Percentiles rank a stretch among this genome's conserved stretches.
Conservation (phyloP, 2,888 invertebrate species). For the Pimpla rufipes region DNA sequence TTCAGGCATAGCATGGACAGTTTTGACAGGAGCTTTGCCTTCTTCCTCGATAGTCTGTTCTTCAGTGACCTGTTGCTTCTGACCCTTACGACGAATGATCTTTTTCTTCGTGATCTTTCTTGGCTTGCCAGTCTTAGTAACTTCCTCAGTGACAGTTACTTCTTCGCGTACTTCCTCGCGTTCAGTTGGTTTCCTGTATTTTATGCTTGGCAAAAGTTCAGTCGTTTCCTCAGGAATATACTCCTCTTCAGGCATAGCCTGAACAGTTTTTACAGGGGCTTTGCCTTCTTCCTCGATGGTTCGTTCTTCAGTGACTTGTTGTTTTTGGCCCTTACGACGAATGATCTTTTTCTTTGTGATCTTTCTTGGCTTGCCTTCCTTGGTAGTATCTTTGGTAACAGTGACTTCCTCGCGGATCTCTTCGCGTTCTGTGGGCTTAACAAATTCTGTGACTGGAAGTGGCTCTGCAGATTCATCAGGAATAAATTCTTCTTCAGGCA, state of each 20-base stretch:
- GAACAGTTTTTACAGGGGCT: slow-evolving; percentile 81
- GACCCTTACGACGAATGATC: slow-evolving; percentile 83
- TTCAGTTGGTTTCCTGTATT: slow-evolving; percentile 66
- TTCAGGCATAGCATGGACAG: slow-evolving; percentile 79
- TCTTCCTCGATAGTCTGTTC: slow-evolving; percentile 84
- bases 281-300: slow-evolving; percentile 84
- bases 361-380: slow-evolving; percentile 73
- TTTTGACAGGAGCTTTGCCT: slow-evolving; percentile 82
- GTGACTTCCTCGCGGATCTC: slow-evolving; percentile 71
- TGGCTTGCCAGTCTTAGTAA: slow-evolving; percentile 70
- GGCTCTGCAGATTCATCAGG: slow-evolving; percentile 75
- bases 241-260: slow-evolving; percentile 76
- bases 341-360: slow-evolving; percentile 83
- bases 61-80: slow-evolving; percentile 84
- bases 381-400: slow-evolving; percentile 75
- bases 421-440: slow-evolving; percentile 66
- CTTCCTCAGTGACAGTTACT: slow-evolving; percentile 76
- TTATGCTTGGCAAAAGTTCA: slow-evolving; percentile 37
- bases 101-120: slow-evolving; percentile 82
- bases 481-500: slow-evolving; percentile 70
- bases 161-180: slow-evolving; percentile 75
- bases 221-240: slow-evolving; percentile 51
- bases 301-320: slow-evolving; percentile 84
- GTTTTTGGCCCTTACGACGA: slow-evolving; percentile 82
- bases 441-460: slow-evolving; percentile 58